phyloP scores from a whole-genome alignment of 2,113 vertebrate genomes.

The Falco punctatus region DNA sequence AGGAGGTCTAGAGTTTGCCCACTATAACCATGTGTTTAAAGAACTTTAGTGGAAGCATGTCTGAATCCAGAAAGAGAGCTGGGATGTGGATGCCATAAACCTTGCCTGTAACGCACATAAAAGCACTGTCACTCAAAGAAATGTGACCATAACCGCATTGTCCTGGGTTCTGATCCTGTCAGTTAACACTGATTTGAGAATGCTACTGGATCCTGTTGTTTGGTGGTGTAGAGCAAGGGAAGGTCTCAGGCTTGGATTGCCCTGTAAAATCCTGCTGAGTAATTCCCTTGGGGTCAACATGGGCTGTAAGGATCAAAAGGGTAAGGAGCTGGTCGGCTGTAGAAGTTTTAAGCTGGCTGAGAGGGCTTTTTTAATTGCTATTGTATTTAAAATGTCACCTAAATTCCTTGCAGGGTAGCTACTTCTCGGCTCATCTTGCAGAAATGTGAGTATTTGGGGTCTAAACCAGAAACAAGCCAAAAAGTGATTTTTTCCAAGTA shows the following conservation, averaged over 20 bases:
- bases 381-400: not conserved
- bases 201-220: not conserved
- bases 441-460: not conserved
- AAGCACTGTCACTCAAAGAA: not conserved
- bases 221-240: too few relatives aligned
- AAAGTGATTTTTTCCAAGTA: not conserved
- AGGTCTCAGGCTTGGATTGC: too few relatives aligned
- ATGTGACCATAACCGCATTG: not conserved
- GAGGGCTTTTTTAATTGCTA: not conserved
- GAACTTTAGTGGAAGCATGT: not conserved
- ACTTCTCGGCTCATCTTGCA: not conserved
- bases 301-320: not conserved
- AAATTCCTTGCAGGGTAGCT: not conserved
- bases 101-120: not conserved
- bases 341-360: not conserved
- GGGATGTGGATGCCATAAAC: not conserved
- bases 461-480: not conserved
- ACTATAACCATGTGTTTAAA: not conserved
- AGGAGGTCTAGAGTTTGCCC: not conserved
- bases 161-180: not conserved
- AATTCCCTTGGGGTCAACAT: not conserved
- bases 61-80: rapidly evolving
- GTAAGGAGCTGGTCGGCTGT: not conserved
- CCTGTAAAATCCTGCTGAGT: not conserved
- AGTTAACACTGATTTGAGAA: not conserved